Conservation (phyloP, 35 echinoderm and acorn worm genomes). For the Lytechinus variegatus region DNA sequence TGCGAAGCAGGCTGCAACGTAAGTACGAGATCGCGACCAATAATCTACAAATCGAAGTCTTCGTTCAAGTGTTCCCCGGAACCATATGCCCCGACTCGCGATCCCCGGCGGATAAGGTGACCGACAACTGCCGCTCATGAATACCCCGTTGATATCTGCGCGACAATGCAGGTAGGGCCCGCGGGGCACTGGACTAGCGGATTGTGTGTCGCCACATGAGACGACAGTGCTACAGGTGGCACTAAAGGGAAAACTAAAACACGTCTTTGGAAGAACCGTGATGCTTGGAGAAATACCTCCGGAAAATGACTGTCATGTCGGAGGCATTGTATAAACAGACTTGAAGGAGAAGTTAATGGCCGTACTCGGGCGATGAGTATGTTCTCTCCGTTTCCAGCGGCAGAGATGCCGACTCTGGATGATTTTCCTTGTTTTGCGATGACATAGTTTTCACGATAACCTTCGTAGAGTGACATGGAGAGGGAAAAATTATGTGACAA, state of each 20-base stretch:
- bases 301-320: slow-evolving; percentile 1
- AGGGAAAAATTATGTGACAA: background rate
- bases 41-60: background rate
- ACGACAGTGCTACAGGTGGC: slow-evolving; percentile 36
- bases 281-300: background rate
- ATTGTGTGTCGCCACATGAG: slow-evolving; percentile 15
- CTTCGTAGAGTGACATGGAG: background rate
- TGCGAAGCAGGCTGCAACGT: background rate
- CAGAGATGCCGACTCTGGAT: background rate
- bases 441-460: background rate
- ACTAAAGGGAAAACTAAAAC: background rate
- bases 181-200: background rate
- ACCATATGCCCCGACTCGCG: background rate
- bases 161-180: slow-evolving; percentile 26
- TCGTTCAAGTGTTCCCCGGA: background rate
- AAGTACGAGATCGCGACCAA: background rate
- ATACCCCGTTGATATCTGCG: background rate
- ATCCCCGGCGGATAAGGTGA: background rate
- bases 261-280: background rate
- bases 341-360: background rate
- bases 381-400: background rate
- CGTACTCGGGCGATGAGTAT: background rate
- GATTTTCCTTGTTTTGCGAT: background rate
- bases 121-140: slow-evolving; percentile 38
- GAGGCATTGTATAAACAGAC: background rate